Percentiles rank a stretch among this genome's conserved stretches.
These are phyloP conservation scores for Tor tambroides DNA, from an alignment of 2,113 vertebrate genomes.

Conservation along the genomic window DNA sequence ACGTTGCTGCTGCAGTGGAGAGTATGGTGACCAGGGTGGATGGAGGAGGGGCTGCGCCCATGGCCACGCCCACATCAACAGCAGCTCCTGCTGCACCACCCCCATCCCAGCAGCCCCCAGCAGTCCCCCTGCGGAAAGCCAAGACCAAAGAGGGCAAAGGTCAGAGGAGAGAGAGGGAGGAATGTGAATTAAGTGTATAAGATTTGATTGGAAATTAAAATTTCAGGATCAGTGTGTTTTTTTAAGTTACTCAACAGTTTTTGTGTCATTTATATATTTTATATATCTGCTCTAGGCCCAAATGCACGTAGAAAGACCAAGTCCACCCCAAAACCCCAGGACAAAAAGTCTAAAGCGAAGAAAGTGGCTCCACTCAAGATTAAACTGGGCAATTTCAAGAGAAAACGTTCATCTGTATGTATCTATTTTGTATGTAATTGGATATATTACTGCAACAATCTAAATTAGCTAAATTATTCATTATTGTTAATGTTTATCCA, in stretches of 20 bases:
- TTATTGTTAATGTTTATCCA: not conserved
- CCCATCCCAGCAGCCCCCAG: slow-evolving; percentile 76
- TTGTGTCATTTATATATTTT: not conserved
- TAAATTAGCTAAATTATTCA: not conserved
- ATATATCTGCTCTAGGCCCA: slow-evolving; percentile 77
- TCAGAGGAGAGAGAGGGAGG: slow-evolving; percentile 61
- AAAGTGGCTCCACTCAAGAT: slow-evolving; percentile 97
- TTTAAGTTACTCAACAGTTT: not conserved
- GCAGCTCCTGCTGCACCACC: slow-evolving; percentile 54
- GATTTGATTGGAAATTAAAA: not conserved
- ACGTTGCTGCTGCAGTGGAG: slow-evolving; percentile 90
- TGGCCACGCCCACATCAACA: slow-evolving; percentile 34
- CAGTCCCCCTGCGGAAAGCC: slow-evolving; percentile 86
- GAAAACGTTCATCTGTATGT: slow-evolving; percentile 95
- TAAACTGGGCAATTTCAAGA: slow-evolving; percentile 93
- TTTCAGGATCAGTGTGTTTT: not conserved
- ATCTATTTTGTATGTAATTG: not conserved
- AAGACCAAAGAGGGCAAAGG: slow-evolving; percentile 83
- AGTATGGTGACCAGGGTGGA: slow-evolving; percentile 87
- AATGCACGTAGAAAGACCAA: slow-evolving; percentile 86
- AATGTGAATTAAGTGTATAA: not conserved
- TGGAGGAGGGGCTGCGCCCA: slow-evolving; percentile 59
- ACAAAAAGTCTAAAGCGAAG: slow-evolving; percentile 94
- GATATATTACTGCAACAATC: not conserved
- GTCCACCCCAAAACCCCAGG: slow-evolving; percentile 80